A percentile compares a stretch with the other conserved stretches of the same genome.
These are phyloP conservation scores for Drosophila athabasca DNA, from an alignment of 1,140 invertebrate species.

Conservation along the genomic window DNA sequence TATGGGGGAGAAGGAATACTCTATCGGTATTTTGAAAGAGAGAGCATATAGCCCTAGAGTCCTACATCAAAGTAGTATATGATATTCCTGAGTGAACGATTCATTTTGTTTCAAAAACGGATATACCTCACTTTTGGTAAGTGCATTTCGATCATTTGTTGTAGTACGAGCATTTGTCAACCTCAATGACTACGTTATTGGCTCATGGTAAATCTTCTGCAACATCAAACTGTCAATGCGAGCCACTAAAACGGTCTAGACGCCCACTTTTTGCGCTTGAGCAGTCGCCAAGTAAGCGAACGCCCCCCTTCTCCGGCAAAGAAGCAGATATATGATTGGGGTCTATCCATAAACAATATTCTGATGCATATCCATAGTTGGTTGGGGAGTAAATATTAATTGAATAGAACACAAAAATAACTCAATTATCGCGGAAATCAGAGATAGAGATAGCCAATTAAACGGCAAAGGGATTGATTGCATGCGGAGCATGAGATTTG, in stretches of 20 bases:
- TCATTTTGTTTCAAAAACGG: too few species aligned
- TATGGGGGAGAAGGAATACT: slow-evolving; percentile 15
- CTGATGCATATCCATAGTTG: too few species aligned
- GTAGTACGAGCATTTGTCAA: slow-evolving; percentile 26
- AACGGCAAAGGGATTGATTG: slow-evolving; percentile 29
- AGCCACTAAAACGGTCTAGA: slow-evolving; percentile 23
- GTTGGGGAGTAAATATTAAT: slow-evolving; percentile 13
- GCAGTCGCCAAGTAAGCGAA: slow-evolving; percentile 38
- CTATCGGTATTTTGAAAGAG: not conserved
- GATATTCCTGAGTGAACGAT: too few species aligned
- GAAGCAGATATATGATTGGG: slow-evolving; percentile 9
- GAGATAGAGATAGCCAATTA: slow-evolving; percentile 6
- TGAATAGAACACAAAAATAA: slow-evolving; percentile 8
- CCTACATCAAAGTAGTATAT: not conserved
- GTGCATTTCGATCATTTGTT: not conserved
- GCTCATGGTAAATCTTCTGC: slow-evolving; percentile 44
- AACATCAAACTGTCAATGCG: slow-evolving; percentile 50
- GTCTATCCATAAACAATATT: slow-evolving; percentile 1
- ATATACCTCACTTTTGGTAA: not conserved
- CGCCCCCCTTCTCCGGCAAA: not conserved
- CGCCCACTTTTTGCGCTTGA: slow-evolving; percentile 50
- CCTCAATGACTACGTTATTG: slow-evolving; percentile 38
- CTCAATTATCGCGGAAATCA: slow-evolving; percentile 23
- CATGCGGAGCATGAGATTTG: slow-evolving; percentile 24
- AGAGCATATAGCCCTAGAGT: too few species aligned